Evolutionary conservation across 2,888 invertebrate genomes (phyloP).

Genomic region (Acanthosepion pharaonis): DNA sequence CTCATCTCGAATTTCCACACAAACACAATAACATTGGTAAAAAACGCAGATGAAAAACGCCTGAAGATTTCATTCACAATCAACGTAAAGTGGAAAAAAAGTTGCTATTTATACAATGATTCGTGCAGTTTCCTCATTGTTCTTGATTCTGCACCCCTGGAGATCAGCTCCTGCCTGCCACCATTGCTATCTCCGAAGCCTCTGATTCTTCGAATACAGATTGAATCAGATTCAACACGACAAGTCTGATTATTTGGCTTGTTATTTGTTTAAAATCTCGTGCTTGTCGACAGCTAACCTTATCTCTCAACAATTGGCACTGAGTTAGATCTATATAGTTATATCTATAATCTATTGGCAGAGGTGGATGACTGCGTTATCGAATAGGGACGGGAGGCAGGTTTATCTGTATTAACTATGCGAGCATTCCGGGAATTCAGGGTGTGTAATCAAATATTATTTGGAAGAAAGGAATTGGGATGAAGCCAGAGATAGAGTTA

Average conservation of each 20-base stretch:
- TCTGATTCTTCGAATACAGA: neutral
- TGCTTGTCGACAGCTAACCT: neutral
- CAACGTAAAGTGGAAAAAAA: too few relatives aligned
- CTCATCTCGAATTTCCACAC: too few relatives aligned
- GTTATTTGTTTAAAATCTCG: neutral
- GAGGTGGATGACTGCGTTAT: neutral
- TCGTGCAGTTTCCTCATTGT: neutral
- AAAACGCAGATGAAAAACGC: too few relatives aligned
- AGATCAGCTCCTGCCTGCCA: neutral
- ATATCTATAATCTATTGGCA: neutral
- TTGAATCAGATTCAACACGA: neutral
- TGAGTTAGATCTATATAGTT: neutral
- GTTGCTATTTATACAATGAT: neutral
- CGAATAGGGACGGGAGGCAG: neutral
- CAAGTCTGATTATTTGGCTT: neutral
- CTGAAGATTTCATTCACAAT: too few relatives aligned
- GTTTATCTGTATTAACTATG: neutral
- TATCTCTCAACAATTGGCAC: neutral
- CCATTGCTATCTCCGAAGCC: neutral
- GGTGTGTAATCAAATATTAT: neutral
- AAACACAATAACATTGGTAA: too few relatives aligned
- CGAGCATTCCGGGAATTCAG: too few relatives aligned
- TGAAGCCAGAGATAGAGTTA: too few relatives aligned
- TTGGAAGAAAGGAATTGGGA: too few relatives aligned
- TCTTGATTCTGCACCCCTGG: neutral